Evolutionary conservation across 2,888 invertebrate species (phyloP).

Genomic region (Lepas anatifera): DNA sequence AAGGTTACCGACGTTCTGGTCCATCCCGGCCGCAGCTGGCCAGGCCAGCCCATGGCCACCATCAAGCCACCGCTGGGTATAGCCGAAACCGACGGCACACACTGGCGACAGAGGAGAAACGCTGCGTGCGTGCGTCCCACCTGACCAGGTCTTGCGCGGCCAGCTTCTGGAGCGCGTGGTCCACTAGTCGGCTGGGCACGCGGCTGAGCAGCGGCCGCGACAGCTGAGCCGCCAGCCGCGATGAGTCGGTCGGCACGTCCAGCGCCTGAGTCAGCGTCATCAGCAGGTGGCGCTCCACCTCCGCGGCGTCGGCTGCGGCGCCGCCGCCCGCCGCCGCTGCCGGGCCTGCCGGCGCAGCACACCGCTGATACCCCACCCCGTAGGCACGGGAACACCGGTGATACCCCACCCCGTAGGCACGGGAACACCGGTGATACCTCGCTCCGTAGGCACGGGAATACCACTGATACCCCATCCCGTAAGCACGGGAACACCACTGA

Average conservation of each 20-base stretch:
- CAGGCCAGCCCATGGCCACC: neutral
- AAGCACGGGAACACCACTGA: too few relatives aligned
- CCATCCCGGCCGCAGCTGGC: neutral
- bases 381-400: too few relatives aligned
- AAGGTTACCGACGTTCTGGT: neutral
- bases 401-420: too few relatives aligned
- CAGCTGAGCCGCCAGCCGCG: slow-evolving; percentile 46
- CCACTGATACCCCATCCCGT: too few relatives aligned
- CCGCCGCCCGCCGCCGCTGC: slow-evolving; percentile 31
- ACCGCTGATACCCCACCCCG: too few relatives aligned
- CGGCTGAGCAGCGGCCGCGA: slow-evolving; percentile 36
- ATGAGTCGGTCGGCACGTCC: slow-evolving; percentile 56
- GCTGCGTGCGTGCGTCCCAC: neutral
- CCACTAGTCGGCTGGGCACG: neutral
- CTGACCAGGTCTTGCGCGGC: slow-evolving; percentile 14
- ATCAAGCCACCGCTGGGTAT: neutral
- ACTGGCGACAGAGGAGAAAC: too few relatives aligned
- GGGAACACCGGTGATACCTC: too few relatives aligned
- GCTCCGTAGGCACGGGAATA: too few relatives aligned
- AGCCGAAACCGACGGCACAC: too few relatives aligned
- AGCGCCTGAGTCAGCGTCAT: slow-evolving; percentile 52
- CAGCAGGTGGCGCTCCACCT: slow-evolving; percentile 51
- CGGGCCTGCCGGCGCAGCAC: too few relatives aligned
- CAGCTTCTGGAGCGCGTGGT: slow-evolving; percentile 13
- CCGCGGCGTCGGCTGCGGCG: slow-evolving; percentile 53